A percentile compares a stretch with the other conserved stretches of the same genome.
Evolutionary conservation across 2,888 invertebrate species (phyloP).

Genomic region (Phalangium opilio): DNA sequence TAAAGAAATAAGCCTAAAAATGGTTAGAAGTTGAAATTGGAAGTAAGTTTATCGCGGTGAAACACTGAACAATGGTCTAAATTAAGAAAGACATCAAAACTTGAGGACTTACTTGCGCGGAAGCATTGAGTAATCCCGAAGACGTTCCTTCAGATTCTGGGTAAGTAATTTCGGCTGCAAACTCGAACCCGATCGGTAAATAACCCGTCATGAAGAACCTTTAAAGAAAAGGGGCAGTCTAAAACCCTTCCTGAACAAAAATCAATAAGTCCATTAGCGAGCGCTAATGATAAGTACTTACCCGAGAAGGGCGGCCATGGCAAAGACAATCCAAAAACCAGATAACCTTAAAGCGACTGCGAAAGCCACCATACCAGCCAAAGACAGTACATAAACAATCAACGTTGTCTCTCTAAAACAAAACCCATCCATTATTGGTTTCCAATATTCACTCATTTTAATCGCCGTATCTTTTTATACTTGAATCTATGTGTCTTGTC

Average conservation of each 20-base stretch:
- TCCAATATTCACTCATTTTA: too few relatives aligned
- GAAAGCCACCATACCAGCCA: slow-evolving; percentile 80
- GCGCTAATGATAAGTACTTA: slow-evolving; percentile 30
- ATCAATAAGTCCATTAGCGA: not conserved
- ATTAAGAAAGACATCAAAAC: too few relatives aligned
- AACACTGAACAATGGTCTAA: too few relatives aligned
- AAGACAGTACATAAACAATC: slow-evolving; percentile 71
- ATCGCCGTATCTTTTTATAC: too few relatives aligned
- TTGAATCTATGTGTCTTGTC: slow-evolving; percentile 90
- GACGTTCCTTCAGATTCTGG: slow-evolving; percentile 96
- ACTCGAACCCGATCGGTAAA: slow-evolving; percentile 91
- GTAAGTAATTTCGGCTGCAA: slow-evolving; percentile 91
- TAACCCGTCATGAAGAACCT: slow-evolving; percentile 99
- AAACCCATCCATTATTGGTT: too few relatives aligned
- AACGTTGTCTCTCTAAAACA: slow-evolving; percentile 69
- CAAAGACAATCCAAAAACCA: slow-evolving; percentile 63
- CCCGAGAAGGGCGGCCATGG: slow-evolving; percentile 75
- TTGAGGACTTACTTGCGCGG: slow-evolving; percentile 37
- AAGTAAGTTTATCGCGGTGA: too few relatives aligned
- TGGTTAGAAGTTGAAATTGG: too few relatives aligned
- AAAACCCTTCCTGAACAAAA: not conserved
- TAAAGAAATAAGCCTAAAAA: too few relatives aligned
- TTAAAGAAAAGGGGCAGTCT: slow-evolving; percentile 13
- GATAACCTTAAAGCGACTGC: slow-evolving; percentile 69
- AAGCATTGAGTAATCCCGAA: slow-evolving; percentile 87